Base-by-base conservation (phyloP, 2,797 vertebrate genomes). In the Sitta carolinensis region DNA sequence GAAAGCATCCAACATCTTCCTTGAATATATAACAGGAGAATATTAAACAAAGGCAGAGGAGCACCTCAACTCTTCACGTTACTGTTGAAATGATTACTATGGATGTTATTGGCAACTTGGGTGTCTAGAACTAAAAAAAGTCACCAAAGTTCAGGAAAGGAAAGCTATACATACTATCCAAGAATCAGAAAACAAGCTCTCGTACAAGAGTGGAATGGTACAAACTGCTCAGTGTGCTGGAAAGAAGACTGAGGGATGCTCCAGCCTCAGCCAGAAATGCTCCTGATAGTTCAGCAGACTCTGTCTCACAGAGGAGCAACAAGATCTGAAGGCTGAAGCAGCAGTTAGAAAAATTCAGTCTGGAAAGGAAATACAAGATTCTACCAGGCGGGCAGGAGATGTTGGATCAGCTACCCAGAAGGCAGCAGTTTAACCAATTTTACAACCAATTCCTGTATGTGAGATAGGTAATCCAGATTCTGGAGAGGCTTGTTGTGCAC, bases 11-110 rank as follows among this genome's bases (percentile, higher is more conserved):
- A 67, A 64, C 32, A 43, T 75, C 68, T 94, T 91, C 18, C 87
- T 79, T 79, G 93, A 89, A 90, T 92, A 70, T 50, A 27, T 91
- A 90, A 87, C 45, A 59, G 59, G 15, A 90, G 55, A 91, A 57
- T 82, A 76, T 81, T 16, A 93, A 84, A 94, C 69, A 87, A 75
- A 93, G 84, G 27, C 61, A 91, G 62, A 23, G 23, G n/a, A 91
- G 23, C 23, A 55, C 63, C 74, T 91, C 0, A 0, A 26, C 18
- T 75, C 58, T 84, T 94, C 82, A 54, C 0, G 0, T 63, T 84
- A 34, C 30, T 54, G n/a, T 48, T 89, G 45, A 85, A 83, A 86
- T 72, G 1, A 92, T 86, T 84, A 32, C 66, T 82, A 3, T 11
- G 43, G 58, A 43, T 77, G 45, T 55, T 94, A 75, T 45, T 88